Evolutionary conservation across 2,888 invertebrate genomes (phyloP).

Genomic region (Petrophora chlorosata): DNA sequence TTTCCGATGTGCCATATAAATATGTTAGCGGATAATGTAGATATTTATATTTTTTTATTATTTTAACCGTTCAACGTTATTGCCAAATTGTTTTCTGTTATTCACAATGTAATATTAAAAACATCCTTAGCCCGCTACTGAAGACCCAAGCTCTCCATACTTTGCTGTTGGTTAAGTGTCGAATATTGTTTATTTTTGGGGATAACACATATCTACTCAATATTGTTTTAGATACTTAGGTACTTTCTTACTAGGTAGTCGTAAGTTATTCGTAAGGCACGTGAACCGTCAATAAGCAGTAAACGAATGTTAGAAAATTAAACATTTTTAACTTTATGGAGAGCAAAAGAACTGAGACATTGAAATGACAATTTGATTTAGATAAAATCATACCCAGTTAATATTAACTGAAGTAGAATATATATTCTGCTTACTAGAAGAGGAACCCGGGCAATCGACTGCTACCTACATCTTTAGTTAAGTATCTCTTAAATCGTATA

Average conservation of each 20-base stretch:
- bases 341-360: conserved; percentile 22
- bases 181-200: conserved; percentile 5
- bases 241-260: conserved; percentile 23
- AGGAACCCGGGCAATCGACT: too few species aligned
- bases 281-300: conserved; percentile 23
- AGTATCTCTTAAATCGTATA: too few species aligned
- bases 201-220: conserved; percentile 14
- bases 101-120: not conserved
- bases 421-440: conserved; percentile 1
- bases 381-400: too few species aligned
- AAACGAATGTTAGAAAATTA: conserved; percentile 6
- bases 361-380: conserved; percentile 9
- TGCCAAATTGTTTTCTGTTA: not conserved
- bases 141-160: conserved; percentile 19
- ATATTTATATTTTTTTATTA: not conserved
- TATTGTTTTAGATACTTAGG: conserved; percentile 21
- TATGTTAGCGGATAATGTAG: not conserved
- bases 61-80: not conserved
- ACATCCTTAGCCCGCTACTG: not conserved
- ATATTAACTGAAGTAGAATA: too few species aligned
- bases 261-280: conserved; percentile 28
- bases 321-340: conserved; percentile 15
- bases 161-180: conserved; percentile 1
- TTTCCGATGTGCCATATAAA: conserved; percentile 6
- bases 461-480: too few species aligned